phyloP scores from a whole-genome alignment of 2,113 vertebrate genomes.

The Albula glossodonta region DNA sequence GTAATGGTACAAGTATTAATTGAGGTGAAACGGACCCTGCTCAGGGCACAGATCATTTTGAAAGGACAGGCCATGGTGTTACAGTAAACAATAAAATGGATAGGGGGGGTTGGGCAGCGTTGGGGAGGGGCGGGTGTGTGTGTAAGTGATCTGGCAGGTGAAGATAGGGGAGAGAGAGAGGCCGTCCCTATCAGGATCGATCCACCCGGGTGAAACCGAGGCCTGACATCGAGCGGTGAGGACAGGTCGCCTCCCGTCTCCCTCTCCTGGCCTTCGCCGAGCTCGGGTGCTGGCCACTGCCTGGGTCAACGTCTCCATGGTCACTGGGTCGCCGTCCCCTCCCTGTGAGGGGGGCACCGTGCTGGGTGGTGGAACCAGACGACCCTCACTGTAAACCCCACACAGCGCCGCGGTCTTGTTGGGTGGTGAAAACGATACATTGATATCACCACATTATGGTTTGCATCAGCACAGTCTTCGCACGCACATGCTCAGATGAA shows the following conservation, averaged over 20 bases:
- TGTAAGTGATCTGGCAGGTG: slow-evolving; percentile 75
- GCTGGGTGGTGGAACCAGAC: too few relatives aligned
- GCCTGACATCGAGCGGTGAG: slow-evolving; percentile 73
- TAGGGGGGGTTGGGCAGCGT: slow-evolving; percentile 35
- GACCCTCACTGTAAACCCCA: too few relatives aligned
- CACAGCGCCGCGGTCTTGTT: too few relatives aligned
- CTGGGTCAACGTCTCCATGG: neutral
- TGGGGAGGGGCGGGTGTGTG: slow-evolving; percentile 43
- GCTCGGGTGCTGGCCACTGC: neutral
- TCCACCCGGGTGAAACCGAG: slow-evolving; percentile 76
- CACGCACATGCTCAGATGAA: neutral
- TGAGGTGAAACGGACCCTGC: slow-evolving; percentile 62
- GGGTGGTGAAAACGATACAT: neutral
- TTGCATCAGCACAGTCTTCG: too few relatives aligned
- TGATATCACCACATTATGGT: neutral
- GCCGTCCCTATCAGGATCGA: slow-evolving; percentile 77
- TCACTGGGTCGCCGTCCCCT: neutral
- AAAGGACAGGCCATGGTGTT: slow-evolving; percentile 70
- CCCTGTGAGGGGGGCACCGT: neutral
- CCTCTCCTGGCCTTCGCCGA: neutral
- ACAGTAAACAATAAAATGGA: slow-evolving; percentile 63
- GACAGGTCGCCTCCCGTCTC: slow-evolving; percentile 34
- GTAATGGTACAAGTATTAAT: slow-evolving; percentile 67
- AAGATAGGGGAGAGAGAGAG: slow-evolving; percentile 54
- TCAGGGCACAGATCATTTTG: slow-evolving; percentile 50